Conservation (phyloP, 2,797 vertebrate genomes). For the Lophius americanus region DNA sequence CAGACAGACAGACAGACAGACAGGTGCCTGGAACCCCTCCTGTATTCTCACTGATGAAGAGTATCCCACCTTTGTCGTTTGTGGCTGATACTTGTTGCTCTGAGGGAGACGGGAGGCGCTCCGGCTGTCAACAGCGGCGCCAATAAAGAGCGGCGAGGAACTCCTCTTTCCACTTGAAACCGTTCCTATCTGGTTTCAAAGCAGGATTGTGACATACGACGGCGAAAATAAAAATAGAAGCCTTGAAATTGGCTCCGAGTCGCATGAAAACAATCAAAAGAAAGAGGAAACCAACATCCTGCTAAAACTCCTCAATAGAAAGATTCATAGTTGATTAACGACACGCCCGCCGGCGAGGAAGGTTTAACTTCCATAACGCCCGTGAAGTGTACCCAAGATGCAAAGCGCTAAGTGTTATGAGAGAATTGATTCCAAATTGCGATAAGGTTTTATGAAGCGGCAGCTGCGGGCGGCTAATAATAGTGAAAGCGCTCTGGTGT, state of each 20-base stretch:
- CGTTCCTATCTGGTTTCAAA: no score
- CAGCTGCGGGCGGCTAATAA: conserved; percentile 60
- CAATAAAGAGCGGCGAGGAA: no score
- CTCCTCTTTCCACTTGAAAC: no score
- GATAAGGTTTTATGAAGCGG: conserved; percentile 59
- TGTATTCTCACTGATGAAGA: no score
- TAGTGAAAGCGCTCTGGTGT: conserved; percentile 29
- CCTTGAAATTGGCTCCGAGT: background rate
- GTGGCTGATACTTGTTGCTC: no score
- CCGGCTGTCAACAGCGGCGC: no score
- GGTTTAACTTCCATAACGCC: conserved; percentile 24
- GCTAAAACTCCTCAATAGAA: conserved; percentile 8
- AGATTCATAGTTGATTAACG: conserved; percentile 14
- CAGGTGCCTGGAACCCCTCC: no score
- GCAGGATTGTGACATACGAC: background rate
- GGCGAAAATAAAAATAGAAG: background rate
- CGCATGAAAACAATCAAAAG: conserved; percentile 14
- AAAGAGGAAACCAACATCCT: conserved; percentile 17
- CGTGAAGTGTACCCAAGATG: conserved; percentile 37
- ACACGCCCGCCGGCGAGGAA: conserved; percentile 9
- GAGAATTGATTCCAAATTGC: conserved; percentile 54
- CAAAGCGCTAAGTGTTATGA: conserved; percentile 46
- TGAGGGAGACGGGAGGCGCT: no score
- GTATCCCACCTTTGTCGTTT: no score
- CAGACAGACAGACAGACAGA: no score